phyloP scores from a whole-genome alignment of 2,113 vertebrate genomes.

The Tachuris rubrigastra region DNA sequence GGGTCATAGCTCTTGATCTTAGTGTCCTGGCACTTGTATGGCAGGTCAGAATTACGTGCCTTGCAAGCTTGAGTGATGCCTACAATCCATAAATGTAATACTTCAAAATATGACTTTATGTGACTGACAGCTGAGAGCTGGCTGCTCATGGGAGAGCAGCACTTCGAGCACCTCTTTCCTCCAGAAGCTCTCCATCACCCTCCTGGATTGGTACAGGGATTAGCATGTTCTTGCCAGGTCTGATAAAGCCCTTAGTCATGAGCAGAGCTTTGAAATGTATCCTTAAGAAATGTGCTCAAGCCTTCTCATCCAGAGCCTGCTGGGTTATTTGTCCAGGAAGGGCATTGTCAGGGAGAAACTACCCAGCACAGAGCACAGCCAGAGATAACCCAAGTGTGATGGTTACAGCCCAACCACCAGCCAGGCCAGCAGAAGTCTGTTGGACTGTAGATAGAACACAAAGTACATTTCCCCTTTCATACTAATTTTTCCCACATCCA shows the following conservation, averaged over 20 bases:
- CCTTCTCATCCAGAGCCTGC: not conserved
- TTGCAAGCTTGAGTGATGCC: not conserved
- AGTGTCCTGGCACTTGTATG: not conserved
- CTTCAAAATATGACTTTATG: not conserved
- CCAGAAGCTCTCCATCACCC: not conserved
- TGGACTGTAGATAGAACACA: not conserved
- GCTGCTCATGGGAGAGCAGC: not conserved
- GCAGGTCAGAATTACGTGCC: not conserved
- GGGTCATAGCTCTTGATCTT: not conserved
- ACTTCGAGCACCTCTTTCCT: not conserved
- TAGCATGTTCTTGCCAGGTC: not conserved
- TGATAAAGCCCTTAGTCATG: not conserved
- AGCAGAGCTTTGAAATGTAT: not conserved
- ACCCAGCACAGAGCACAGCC: accelerated
- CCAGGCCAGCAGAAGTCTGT: not conserved
- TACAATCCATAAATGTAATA: not conserved
- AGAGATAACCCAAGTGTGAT: accelerated
- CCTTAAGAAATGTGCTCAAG: not conserved
- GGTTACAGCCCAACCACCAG: not conserved
- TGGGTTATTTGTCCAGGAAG: not conserved
- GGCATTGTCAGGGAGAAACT: not conserved
- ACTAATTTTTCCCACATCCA: not conserved
- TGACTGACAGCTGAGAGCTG: not conserved
- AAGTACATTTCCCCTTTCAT: not conserved
- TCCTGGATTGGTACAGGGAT: not conserved